Base-by-base conservation (phyloP, 2,797 vertebrate genomes). In the Lepilemur septentrionalis region DNA sequence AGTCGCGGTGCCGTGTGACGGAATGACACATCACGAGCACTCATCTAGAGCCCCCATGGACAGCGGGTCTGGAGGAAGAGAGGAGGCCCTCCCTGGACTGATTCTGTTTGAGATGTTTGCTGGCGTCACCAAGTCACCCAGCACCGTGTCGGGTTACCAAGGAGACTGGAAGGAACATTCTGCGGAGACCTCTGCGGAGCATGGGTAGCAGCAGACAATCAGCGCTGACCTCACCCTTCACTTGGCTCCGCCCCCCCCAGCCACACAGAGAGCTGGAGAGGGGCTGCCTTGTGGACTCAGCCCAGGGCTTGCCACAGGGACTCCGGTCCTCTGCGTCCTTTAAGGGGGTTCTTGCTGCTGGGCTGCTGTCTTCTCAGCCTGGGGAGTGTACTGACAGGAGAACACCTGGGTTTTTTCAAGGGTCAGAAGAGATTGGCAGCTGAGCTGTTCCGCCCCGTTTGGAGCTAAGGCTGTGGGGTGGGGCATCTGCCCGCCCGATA, bases 151-250 rank as follows among this genome's bases (percentile, higher is more conserved):
- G 0, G 41, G 94, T 97, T 96, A 57, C 93, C 92, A 96, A 57
- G 92, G 92, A 80, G 80, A 89, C 0, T 32, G 48, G 46, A 50
- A 90, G 76, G 79, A 75, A 67, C 59, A 17, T 73, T 78, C n/a
- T 6, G 50, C 25, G 13, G 75, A 95, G 82, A 48, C 10, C 25
- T 94, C 63, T 63, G 6, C 59, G 7, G 75, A 76, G 15, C 0
- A 46, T 80, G 93, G 94, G 95, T 84, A 89, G 97, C 48, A 38
- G 73, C 52, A 46, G 79, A 18, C 86, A 89, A 67, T 84, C 48
- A 55, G 46, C 0, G 4, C 88, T 32, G 89, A 41, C 80, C 59
- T 57, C 92, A 46, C 89, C 96, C 83, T 43, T 23, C 52, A 9
- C 63, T 52, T 48, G 55, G 55, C 82, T 48, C 30, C 30, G 2